Percentiles rank a stretch among this genome's conserved stretches.
Evolutionary conservation across 2,888 invertebrate genomes (phyloP).

Genomic region (Hyposoter didymator): DNA sequence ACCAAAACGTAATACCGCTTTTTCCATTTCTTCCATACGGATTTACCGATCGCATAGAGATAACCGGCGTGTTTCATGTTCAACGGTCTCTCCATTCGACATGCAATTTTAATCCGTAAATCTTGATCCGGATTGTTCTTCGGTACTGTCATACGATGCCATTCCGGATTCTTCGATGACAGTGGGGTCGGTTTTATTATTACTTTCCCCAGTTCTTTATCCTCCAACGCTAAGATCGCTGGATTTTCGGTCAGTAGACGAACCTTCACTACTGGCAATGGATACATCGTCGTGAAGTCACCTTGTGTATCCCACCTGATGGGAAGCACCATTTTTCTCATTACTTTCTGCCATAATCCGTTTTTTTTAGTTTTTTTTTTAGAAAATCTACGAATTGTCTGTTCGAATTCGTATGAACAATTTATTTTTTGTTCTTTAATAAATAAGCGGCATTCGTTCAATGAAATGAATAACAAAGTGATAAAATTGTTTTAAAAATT

Average conservation of each 20-base stretch:
- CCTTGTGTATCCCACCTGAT: conserved; percentile 99
- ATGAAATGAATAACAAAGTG: neutral
- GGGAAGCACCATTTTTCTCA: conserved; percentile 10
- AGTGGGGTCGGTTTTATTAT: conserved; percentile 94
- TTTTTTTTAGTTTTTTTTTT: neutral
- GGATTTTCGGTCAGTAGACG: conserved; percentile 99
- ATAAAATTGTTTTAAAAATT: conserved; percentile 72
- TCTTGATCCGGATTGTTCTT: conserved; percentile 98
- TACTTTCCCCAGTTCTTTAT: conserved; percentile 98
- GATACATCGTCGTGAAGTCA: conserved; percentile 99
- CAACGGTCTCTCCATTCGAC: conserved; percentile 99
- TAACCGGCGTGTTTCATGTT: conserved; percentile 99
- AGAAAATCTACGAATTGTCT: neutral
- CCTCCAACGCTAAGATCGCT: conserved; percentile 98
- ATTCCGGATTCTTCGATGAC: conserved; percentile 97
- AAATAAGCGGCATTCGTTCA: neutral
- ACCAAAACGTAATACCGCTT: conserved; percentile 98
- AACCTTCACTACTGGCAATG: conserved; percentile 98
- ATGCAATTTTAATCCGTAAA: conserved; percentile 98
- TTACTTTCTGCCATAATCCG: neutral
- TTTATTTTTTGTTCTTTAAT: neutral
- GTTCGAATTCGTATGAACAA: neutral
- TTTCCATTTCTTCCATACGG: conserved; percentile 99
- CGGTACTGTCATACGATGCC: conserved; percentile 98
- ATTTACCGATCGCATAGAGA: conserved; percentile 96